Base-by-base conservation (phyloP, 2,797 vertebrate genomes). In the Semotilus atromaculatus region DNA sequence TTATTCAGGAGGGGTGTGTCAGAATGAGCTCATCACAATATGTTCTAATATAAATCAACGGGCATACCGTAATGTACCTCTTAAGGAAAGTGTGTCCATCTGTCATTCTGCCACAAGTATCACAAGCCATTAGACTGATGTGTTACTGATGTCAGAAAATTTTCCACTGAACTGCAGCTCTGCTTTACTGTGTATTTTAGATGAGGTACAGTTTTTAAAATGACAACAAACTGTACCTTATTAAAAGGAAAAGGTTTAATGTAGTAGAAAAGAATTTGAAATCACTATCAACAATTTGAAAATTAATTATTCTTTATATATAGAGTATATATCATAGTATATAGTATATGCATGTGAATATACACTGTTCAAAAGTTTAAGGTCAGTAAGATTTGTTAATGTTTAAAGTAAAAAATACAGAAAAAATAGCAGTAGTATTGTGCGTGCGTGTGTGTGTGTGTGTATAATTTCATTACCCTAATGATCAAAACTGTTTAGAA, bases 21-120 rank as follows among this genome's bases (percentile, higher is more conserved):
- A 60, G 82, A 34, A 71, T 84, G 74, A 84, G 10, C 38, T 78
- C 80, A 82, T 70, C 79, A 36, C 79, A 58, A 51, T 76, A 18
- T 75, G 71, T 80, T 74, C 4, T 18, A 66, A 48, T 48, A 19
- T 43, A 68, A 84, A 67, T 60, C 31, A 66, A 6, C 23, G 66
- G 45, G n/a, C 26, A 53, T 34, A 29, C 31, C 21, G 16, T 60
- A 40, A 21, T 51, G 40, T 53, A 60, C 67, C 43, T 70, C 40
- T 74, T 55, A 83, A 58, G 74, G 26, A 77, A 43, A 71, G 51
- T 70, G 74, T 60, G 51, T 3, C 38, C 74, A 84, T 78, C 36
- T 48, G 9, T 71, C 82, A 36, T 78, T 70, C 62, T 55, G n/a
- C 36, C 45, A 68, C 62, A 29, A 53, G 62, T 29, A 48, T 62